These are phyloP conservation scores for Parelbella ahira DNA, from an alignment of 2,888 invertebrate species.

Conservation along the genomic window DNA sequence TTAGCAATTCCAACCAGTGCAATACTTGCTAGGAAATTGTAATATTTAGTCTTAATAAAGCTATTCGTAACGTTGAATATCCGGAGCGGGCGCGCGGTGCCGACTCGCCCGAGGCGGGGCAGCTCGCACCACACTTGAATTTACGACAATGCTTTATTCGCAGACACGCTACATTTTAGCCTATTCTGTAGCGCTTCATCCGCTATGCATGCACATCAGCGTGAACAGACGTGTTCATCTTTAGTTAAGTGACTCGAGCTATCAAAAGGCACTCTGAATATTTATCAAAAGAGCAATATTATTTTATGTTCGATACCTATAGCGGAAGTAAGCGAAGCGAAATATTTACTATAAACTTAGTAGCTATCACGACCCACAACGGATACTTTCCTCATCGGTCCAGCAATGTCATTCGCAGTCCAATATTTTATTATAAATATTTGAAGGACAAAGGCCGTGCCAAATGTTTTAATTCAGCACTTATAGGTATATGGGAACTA, in stretches of 20 bases:
- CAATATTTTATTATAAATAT: constrained; percentile 53
- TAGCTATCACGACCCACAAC: constrained; percentile 55
- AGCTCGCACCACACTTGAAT: constrained; percentile 44
- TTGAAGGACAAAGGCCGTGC: constrained; percentile 47
- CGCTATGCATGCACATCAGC: constrained; percentile 28
- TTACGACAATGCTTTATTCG: constrained; percentile 54
- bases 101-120: constrained; percentile 51
- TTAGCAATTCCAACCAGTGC: constrained; percentile 70
- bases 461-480: constrained; percentile 55
- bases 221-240: constrained; percentile 30
- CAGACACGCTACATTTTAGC: constrained; percentile 36
- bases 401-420: constrained; percentile 44
- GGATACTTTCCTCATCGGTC: constrained; percentile 46
- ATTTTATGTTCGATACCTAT: too few species aligned
- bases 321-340: too few species aligned
- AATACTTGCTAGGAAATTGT: constrained; percentile 71
- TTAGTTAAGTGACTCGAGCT: constrained; percentile 34
- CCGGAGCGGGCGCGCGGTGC: constrained; percentile 58
- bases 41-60: constrained; percentile 77
- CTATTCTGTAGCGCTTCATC: constrained; percentile 30
- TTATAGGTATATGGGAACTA: constrained; percentile 11
- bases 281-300: too few species aligned
- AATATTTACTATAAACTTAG: constrained; percentile 58
- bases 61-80: constrained; percentile 71
- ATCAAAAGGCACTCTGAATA: constrained; percentile 36